phyloP scores from a whole-genome alignment of 2,113 vertebrate species.

The Oryzias melastigma region DNA sequence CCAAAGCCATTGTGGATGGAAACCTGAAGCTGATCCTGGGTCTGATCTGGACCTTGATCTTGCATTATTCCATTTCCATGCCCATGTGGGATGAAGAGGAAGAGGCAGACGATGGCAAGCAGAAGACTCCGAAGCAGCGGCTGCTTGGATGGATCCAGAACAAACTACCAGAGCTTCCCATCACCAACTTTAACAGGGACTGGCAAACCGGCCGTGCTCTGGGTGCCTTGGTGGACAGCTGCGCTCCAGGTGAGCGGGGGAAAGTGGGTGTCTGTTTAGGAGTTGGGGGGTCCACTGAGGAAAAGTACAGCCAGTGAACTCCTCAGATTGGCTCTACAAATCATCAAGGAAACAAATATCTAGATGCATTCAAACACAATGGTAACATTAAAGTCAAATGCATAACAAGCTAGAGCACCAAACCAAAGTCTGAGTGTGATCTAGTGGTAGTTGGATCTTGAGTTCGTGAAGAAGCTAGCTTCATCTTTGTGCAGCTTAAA shows the following conservation, averaged over 20 bases:
- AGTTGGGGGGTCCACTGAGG: too few species aligned
- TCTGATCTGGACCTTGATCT: slow-evolving; percentile 84
- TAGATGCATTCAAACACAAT: too few species aligned
- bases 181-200: slow-evolving; percentile 89
- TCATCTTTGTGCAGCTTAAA: too few species aligned
- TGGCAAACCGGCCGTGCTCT: slow-evolving; percentile 80
- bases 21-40: slow-evolving; percentile 87
- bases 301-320: too few species aligned
- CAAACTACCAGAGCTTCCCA: slow-evolving; percentile 82
- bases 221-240: slow-evolving; percentile 81
- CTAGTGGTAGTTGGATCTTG: too few species aligned
- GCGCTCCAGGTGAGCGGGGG: slow-evolving; percentile 75
- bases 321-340: too few species aligned
- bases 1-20: slow-evolving; percentile 83
- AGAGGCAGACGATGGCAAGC: slow-evolving; percentile 74
- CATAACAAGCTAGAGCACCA: too few species aligned
- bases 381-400: too few species aligned
- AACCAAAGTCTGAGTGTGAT: too few species aligned
- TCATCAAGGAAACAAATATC: too few species aligned
- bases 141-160: slow-evolving; percentile 85
- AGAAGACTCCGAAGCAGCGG: slow-evolving; percentile 85
- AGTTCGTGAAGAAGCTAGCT: too few species aligned
- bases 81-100: slow-evolving; percentile 88
- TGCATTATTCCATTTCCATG: slow-evolving; percentile 88
- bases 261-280: too few species aligned